Base-by-base conservation (phyloP, 1,140 invertebrate species). In the Heliothis subflexa region DNA sequence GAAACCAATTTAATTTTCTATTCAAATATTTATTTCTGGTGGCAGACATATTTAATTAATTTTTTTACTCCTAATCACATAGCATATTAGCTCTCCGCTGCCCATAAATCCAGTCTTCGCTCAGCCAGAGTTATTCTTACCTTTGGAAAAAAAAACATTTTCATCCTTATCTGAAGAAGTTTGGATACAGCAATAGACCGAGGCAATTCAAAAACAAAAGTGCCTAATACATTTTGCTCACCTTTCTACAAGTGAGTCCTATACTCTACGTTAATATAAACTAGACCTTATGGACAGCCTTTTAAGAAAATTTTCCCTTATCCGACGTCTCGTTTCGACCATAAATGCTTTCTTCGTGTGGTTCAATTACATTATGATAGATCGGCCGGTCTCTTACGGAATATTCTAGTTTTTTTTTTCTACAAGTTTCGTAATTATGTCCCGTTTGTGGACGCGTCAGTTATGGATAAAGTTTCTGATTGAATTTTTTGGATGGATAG, bases 291-390 rank as follows among this genome's bases (percentile, higher is more conserved):
- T 81, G 85, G 83, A 71, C 79, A 84, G 81, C 84, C 86, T 90
- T 90, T 89, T 90, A 88, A 86, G 86, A 86, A 86, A 87, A 88
- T 86, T 87, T 85, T 86, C 83, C 81, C 81, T 79, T 79, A 71
- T 64, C 80, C 47, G 4, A 70, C 45, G 71, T 45, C 50, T 54
- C 54, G 55, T 45, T 59, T 61, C 54, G 54, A 61, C 71, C 54
- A 74, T 49, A 66, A 66, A 66, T 66, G 40, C 62, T 49, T 47
- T 33, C 68, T 54, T 54, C 68, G 25, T 54, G 50, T 33, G 68
- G 28, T 71, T 71, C 68, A 71, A 71, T 71, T 71, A 71, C 68
- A 54, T 55, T 71, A 71, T 52, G 28, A 55, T 55, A 40, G 50
- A 71, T 55, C 68, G 68, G 52, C 5, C 49, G 13, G 68, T 55